These are phyloP conservation scores for Parelbella ahira DNA, from an alignment of 2,888 invertebrate genomes.

Conservation along the genomic window DNA sequence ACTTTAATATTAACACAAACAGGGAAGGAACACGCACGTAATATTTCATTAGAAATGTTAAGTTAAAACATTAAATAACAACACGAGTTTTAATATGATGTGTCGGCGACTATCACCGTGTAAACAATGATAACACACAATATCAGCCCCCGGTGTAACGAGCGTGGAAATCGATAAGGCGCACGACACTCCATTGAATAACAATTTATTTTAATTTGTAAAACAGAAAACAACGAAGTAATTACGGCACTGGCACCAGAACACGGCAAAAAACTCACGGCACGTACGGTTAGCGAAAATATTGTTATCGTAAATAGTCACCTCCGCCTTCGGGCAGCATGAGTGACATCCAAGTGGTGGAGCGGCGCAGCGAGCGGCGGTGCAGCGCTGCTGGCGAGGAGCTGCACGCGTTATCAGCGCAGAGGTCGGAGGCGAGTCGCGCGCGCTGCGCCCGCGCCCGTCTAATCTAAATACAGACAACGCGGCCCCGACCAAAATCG, in stretches of 20 bases:
- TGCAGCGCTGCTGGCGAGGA: slow-evolving; percentile 27
- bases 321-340: slow-evolving; percentile 75
- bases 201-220: slow-evolving; percentile 14
- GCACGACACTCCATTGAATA: slow-evolving; percentile 17
- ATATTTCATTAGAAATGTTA: no score
- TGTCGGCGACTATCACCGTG: slow-evolving; percentile 8
- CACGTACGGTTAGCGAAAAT: slow-evolving; percentile 5
- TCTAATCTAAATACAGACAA: slow-evolving; percentile 79
- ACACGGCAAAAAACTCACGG: slow-evolving; percentile 3
- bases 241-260: not conserved
- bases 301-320: slow-evolving; percentile 44
- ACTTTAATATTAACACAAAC: no score
- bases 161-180: slow-evolving; percentile 7
- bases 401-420: slow-evolving; percentile 33
- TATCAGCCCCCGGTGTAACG: slow-evolving; percentile 7
- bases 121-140: slow-evolving; percentile 23
- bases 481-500: slow-evolving; percentile 72
- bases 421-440: slow-evolving; percentile 35
- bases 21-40: no score
- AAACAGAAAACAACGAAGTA: not conserved
- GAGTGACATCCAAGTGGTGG: slow-evolving; percentile 63
- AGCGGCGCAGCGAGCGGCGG: slow-evolving; percentile 30
- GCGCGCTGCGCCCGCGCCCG: slow-evolving; percentile 46
- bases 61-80: no score
- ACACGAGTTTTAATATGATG: not conserved